Conservation (phyloP, 2,797 vertebrate genomes). For the Mastacembelus armatus region DNA sequence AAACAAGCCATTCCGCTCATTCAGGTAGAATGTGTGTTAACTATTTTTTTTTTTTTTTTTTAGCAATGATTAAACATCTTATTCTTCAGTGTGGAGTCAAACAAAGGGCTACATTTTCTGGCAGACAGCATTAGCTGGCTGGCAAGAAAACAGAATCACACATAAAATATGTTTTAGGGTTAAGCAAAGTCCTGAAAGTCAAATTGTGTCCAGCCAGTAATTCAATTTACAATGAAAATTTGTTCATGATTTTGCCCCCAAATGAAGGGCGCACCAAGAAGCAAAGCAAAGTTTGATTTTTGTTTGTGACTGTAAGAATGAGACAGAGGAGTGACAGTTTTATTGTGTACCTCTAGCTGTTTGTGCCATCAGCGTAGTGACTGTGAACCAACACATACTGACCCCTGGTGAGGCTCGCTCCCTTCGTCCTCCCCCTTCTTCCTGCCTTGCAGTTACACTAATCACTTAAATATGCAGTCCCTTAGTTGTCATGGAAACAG, state of each 20-base stretch:
- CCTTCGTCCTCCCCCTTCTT: conserved; percentile 10
- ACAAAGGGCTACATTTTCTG: conserved; percentile 49
- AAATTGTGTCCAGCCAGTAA: conserved; percentile 40
- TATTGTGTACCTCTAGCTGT: conserved; percentile 72
- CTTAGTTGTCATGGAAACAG: conserved; percentile 78
- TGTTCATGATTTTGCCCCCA: conserved; percentile 20
- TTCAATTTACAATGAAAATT: conserved; percentile 50
- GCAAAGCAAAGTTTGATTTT: conserved; percentile 35
- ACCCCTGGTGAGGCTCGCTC: conserved; percentile 56
- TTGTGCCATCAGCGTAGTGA: conserved; percentile 62
- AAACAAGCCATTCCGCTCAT: conserved; percentile 8
- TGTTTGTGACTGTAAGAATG: conserved; percentile 29
- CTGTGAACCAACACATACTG: conserved; percentile 63
- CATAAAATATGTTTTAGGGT: conserved; percentile 44
- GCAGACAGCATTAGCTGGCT: conserved; percentile 34
- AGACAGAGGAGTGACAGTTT: conserved; percentile 60
- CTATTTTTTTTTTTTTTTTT: neutral
- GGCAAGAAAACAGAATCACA: conserved; percentile 48
- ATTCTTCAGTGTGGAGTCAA: conserved; percentile 20
- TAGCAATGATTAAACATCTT: conserved; percentile 4
- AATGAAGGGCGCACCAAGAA: neutral
- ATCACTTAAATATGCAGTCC: conserved; percentile 64
- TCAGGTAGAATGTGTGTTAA: neutral
- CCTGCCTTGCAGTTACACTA: conserved; percentile 56
- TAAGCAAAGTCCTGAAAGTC: conserved; percentile 43